These are phyloP conservation scores for Paramisgurnus dabryanus DNA, from an alignment of 2,113 vertebrate species.

Conservation along the genomic window DNA sequence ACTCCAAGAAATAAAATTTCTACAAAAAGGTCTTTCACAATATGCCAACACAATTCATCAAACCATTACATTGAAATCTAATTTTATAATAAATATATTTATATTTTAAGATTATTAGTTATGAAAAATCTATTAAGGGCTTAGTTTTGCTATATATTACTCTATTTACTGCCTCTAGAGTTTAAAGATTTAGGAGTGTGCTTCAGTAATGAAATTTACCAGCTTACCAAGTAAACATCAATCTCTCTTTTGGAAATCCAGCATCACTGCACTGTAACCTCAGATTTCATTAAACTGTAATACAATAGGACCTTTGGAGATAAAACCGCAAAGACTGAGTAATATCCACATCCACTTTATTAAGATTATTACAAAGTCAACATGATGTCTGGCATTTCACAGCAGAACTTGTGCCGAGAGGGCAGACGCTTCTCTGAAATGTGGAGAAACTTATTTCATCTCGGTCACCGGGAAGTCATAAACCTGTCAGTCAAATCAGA, in stretches of 20 bases:
- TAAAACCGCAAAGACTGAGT: background rate
- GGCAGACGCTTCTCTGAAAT: slow-evolving; percentile 14
- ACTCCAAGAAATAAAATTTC: too few relatives aligned
- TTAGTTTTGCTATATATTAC: too few relatives aligned
- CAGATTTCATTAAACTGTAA: slow-evolving; percentile 12
- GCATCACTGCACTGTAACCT: background rate
- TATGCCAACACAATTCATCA: too few relatives aligned
- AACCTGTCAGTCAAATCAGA: slow-evolving; percentile 25
- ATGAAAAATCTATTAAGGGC: too few relatives aligned
- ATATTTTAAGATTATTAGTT: too few relatives aligned
- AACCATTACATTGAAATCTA: too few relatives aligned
- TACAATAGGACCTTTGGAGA: background rate
- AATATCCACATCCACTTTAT: background rate
- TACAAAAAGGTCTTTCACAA: too few relatives aligned
- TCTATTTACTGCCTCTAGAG: background rate
- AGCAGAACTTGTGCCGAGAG: background rate
- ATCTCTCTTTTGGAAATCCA: slow-evolving; percentile 10
- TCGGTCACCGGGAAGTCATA: background rate
- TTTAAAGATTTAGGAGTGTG: background rate
- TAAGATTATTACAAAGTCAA: slow-evolving; percentile 27
- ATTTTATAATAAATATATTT: too few relatives aligned
- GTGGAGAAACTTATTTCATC: slow-evolving; percentile 21
- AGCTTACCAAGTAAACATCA: background rate
- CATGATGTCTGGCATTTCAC: slow-evolving; percentile 20
- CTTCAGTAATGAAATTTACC: background rate